Percentiles rank a stretch among this genome's conserved stretches.
These are phyloP conservation scores for Plutomurus gul DNA, from an alignment of 1,140 invertebrate genomes.

Conservation along the genomic window DNA sequence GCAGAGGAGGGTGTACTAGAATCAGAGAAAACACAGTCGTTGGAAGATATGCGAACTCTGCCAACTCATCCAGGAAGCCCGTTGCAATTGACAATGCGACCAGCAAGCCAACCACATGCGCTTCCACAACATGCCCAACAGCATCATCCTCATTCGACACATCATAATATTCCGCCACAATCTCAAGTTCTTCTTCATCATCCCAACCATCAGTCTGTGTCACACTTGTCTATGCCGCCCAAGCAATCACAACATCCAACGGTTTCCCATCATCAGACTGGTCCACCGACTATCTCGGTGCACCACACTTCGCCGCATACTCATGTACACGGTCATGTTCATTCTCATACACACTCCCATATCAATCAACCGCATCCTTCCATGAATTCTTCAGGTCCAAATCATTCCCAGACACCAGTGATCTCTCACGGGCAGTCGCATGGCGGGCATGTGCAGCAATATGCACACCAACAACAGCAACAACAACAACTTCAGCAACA, in stretches of 20 bases:
- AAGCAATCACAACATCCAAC: slow-evolving; percentile 3
- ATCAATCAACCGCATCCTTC: neutral
- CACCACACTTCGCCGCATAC: neutral
- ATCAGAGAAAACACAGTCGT: slow-evolving; percentile 52
- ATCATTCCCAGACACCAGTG: slow-evolving; percentile 33
- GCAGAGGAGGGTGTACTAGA: slow-evolving; percentile 70
- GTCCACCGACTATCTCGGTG: neutral
- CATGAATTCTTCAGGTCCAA: slow-evolving; percentile 30
- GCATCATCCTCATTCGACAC: slow-evolving; percentile 53
- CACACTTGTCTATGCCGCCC: slow-evolving; percentile 11
- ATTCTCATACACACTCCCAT: neutral
- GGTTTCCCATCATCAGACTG: neutral
- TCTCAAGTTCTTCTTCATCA: slow-evolving; percentile 29
- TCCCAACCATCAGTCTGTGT: neutral
- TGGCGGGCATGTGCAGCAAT: slow-evolving; percentile 11
- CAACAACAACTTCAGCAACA: slow-evolving; percentile 35
- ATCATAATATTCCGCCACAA: slow-evolving; percentile 8
- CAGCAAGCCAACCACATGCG: neutral
- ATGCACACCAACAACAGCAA: neutral
- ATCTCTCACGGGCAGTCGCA: neutral
- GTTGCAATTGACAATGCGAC: slow-evolving; percentile 46
- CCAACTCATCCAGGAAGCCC: slow-evolving; percentile 46
- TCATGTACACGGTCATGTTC: neutral
- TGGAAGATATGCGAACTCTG: slow-evolving; percentile 46
- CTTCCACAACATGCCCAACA: slow-evolving; percentile 9